Evolutionary conservation across 2,113 vertebrate species (phyloP), one percentile per base, ranked within the genome.

Genomic region (Colistium nudipinnis): DNA sequence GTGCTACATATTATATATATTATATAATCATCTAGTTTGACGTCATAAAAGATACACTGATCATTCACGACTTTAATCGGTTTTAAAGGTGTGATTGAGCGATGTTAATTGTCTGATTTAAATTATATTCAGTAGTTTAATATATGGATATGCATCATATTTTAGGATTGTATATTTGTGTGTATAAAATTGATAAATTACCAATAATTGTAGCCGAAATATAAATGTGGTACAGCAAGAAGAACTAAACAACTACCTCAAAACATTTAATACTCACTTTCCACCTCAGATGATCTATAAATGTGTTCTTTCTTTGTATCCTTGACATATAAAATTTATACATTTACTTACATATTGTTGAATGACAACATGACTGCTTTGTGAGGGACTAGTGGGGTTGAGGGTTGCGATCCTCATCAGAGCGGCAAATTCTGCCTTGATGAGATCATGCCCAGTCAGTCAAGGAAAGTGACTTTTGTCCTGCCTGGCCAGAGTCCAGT

Each of bases 391-490:
- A 28, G 3, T 1, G 25, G 39, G 64, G 52, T 80, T 60, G 19
- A 35, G 35, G 44, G 52, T n/a, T 19, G 62, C 56, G 75, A 69
- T 49, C 54, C 51, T 20, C 9, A 45, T 74, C 2, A 28, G 54
- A 66, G 53, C 2, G 28, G 14, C 11, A 33, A 24, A 57, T 78
- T 70, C 62, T 43, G 66, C 49, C 22, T 41, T 25, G 57, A 78
- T 80, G 78, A 87, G 57, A 83, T 88, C 77, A 85, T 65, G 63
- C 61, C 59, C 35, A 33, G 59, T 77, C 71, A 56, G 55, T 62
- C 2, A 51, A 72, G 69, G 79, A 65, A 85, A 79, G 48, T 77
- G 64, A 82, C 84, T 70, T 83, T 56, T 27, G 54, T 73, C 78
- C 64, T 11, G n/a, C 13, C 44, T 76, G 79, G 82, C 74, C 79